Evolutionary conservation across 2,888 invertebrate species (phyloP), one percentile per base, ranked within the genome.

Genomic region (Emmelina monodactyla): DNA sequence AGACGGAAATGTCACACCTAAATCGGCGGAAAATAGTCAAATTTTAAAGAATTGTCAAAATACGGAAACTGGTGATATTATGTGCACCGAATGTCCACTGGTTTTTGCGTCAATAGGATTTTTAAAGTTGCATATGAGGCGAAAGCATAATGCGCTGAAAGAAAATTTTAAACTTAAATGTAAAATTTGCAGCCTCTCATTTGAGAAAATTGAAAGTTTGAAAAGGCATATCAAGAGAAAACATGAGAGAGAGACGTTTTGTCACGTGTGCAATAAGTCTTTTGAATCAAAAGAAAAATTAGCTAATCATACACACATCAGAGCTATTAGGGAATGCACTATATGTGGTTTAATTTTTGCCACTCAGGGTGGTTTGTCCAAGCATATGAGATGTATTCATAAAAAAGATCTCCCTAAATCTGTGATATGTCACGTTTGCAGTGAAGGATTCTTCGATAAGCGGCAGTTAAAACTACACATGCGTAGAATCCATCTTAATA

Each of bases 151-250:
- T 16, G 72, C 67, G 1, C 45, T 71, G 16, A 58, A 53, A 34
- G 69, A 76, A 2, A 57, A 72, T 33, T 79, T 73, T 37, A 55
- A 65, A 40, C 51, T 75, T 28, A 76, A 75, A 43, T 79, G 79
- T 43, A 62, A 59, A 32, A 64, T 76, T 37, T 79, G 79, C 40
- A 67, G 69, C 38, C 48, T 79, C n/a, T 76, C 76, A 0, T 79
- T 78, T 30, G 63, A 75, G 37, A 78, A 73, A 46, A 60, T 73
- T n/a, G 75, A 76, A 34, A 79, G 79, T 41, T 50, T 79, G 1
- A 76, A 76, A 43, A 50, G 75, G 3, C 79, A 79, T 42, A 58
- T 78, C 0, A 49, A 67, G 31, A 55, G 78, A 34, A 79, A 78
- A 54, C 79, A 79, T 16, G 68, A 67, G 5, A 49, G 54, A n/a